Evolutionary conservation across 2,888 invertebrate species (phyloP).

Genomic region (Amiota communis): DNA sequence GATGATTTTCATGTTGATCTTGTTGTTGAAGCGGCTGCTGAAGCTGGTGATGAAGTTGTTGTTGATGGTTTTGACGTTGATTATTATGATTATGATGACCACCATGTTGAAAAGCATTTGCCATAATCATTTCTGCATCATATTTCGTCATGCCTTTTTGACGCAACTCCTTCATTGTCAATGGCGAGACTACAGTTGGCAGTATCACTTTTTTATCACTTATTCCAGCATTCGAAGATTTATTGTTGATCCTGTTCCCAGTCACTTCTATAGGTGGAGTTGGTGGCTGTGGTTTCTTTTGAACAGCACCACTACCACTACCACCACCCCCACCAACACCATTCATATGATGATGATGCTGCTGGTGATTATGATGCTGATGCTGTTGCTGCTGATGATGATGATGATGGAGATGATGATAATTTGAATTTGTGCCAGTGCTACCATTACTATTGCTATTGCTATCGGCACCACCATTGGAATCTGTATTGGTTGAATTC

Average conservation of each 20-base stretch:
- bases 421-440: constrained; percentile 37
- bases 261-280: background rate
- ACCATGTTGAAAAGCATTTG: constrained; percentile 70
- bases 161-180: constrained; percentile 88
- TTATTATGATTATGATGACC: too few species aligned
- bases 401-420: constrained; percentile 1
- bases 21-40: constrained; percentile 45
- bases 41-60: constrained; percentile 50
- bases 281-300: background rate
- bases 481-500: constrained; percentile 63
- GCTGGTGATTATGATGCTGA: constrained; percentile 26
- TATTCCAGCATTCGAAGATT: background rate
- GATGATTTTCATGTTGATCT: constrained; percentile 45
- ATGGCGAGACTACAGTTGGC: constrained; percentile 67
- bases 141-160: constrained; percentile 91
- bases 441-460: constrained; percentile 42
- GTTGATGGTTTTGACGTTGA: constrained; percentile 45
- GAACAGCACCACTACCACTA: too few species aligned
- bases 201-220: constrained; percentile 51
- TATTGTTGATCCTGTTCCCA: background rate
- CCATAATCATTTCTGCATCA: constrained; percentile 89
- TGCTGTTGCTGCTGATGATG: constrained; percentile 12
- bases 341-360: constrained; percentile 28
- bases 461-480: constrained; percentile 42
- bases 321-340: too few species aligned